Percentiles rank a stretch among this genome's conserved stretches.
Evolutionary conservation across 2,888 invertebrate genomes (phyloP).

Genomic region (Yponomeuta malinellus): DNA sequence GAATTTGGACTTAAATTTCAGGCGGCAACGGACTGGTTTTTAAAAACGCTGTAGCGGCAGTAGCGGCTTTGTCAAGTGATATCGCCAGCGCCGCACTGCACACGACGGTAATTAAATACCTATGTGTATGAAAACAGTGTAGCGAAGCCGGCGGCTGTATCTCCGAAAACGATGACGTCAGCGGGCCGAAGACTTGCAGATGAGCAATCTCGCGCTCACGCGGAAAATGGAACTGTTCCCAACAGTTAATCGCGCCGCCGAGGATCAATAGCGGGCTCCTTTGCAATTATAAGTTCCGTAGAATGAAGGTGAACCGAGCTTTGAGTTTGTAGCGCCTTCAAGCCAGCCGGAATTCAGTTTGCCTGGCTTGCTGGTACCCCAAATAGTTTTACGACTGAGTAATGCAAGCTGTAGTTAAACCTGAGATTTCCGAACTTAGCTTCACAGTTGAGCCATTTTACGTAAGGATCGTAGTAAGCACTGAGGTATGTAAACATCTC

Average conservation of each 20-base stretch:
- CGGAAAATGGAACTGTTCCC: slow-evolving; percentile 10
- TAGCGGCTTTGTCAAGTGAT: slow-evolving; percentile 30
- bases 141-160: slow-evolving; percentile 53
- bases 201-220: slow-evolving; percentile 20
- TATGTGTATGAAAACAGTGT: slow-evolving; percentile 66
- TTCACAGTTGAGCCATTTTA: too few relatives aligned
- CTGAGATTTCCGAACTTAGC: too few relatives aligned
- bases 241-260: background rate
- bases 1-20: slow-evolving; percentile 29
- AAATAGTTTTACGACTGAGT: too few relatives aligned
- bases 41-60: background rate
- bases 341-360: background rate
- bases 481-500: too few relatives aligned
- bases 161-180: slow-evolving; percentile 63
- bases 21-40: background rate
- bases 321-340: background rate
- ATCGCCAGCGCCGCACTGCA: slow-evolving; percentile 74
- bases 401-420: too few relatives aligned
- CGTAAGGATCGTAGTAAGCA: too few relatives aligned
- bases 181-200: slow-evolving; percentile 36
- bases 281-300: slow-evolving; percentile 7
- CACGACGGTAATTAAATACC: slow-evolving; percentile 72
- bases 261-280: slow-evolving; percentile 10
- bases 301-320: background rate
- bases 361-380: too few relatives aligned